Evolutionary conservation across 1,140 invertebrate species (phyloP), one percentile per base, ranked within the genome.

Genomic region (Lepidurus packardi): DNA sequence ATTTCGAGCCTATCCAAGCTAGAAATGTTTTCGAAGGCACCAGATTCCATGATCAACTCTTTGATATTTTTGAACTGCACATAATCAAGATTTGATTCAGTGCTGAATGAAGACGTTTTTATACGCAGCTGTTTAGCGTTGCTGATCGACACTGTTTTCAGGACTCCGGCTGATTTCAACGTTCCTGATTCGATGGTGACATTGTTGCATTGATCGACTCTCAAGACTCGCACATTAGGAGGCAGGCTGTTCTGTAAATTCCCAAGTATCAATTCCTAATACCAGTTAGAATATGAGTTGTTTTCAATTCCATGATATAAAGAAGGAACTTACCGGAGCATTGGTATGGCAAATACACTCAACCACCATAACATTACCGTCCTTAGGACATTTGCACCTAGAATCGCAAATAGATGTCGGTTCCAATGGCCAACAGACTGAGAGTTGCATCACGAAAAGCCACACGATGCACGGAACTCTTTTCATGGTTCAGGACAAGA

Each of bases 21-120:
- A 10, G 11, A n/a, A n/a, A 77, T 77, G 43, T 43, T 43, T 11
- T 21, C 9, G 25, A 77, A 77, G 9, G 76, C 76, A 9, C 25
- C 76, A 10, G 76, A 16, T 7, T 77, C 43, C n/a, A 47, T 43
- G 25, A 77, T 21, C 16, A 77, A 45, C 25, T 77, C 45, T 10
- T 45, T 47, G 25, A 77, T 47, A 6, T 77, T 77, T 47, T 77
- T 47, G 21, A 77, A 77, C 16, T 47, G 43, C 25, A 77, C 25
- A 16, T 53, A 43, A 5, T 47, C 53, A 7, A 47, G 45, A 13
- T 6, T 8, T 8, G 7, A 0, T 3, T 65, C 21, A 7, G 53
- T 65, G 16, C n/a, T 21, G 7, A 65, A 21, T 21, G 53, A 65
- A n/a, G 6, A 13, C 7, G 8, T 13, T 16, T 65, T 65, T 7